Evolutionary conservation across 2,888 invertebrate genomes (phyloP), one percentile per base, ranked within the genome.

Genomic region (Ectemnius cavifrons): DNA sequence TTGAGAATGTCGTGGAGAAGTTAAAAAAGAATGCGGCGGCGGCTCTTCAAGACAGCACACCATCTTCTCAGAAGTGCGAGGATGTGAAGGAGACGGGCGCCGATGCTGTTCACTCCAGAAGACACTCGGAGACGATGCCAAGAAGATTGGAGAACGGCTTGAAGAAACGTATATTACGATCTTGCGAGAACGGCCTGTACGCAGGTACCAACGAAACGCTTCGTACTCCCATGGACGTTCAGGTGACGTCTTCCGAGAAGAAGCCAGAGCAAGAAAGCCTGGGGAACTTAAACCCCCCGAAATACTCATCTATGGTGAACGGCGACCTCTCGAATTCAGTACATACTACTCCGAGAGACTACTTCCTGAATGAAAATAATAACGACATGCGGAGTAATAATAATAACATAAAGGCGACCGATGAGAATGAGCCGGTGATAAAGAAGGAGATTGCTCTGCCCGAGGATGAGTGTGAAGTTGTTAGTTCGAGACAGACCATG

Each of bases 1-100:
- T 90, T 56, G 90, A 90, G 62, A 90, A 89, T 58, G 90, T 90
- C 11, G 89, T 90, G 3, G 89, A 90, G 65, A 90, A 90, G 63
- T 60, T 90, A 63, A 90, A 90, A 73, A 90, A 90, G 71, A 90
- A 89, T 47, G 89, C 89, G 23, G 89, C 86, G 0, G 89, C 89
- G 0, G 88, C 88, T 8, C 4, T 82, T 47, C 83, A 83, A 5
- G 83, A 83, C n/a, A 57, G 75, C 0, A 14, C 68, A 0, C 63
- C 78, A 0, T 28, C 49, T 27, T 28, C 52, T 1, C 78, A 65
- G 23, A 85, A 65, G 28, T 18, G 67, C 20, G 84, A 85, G 1
- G 74, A 81, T 0, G 27, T 68, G 0, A 75, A 75, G 4, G 77
- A 83, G 4, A 88, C 89, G 0, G 89, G 90, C 13, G 64, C 57